These are phyloP conservation scores for Eretmochelys imbricata DNA, from an alignment of 2,113 vertebrate genomes.

Conservation along the genomic window DNA sequence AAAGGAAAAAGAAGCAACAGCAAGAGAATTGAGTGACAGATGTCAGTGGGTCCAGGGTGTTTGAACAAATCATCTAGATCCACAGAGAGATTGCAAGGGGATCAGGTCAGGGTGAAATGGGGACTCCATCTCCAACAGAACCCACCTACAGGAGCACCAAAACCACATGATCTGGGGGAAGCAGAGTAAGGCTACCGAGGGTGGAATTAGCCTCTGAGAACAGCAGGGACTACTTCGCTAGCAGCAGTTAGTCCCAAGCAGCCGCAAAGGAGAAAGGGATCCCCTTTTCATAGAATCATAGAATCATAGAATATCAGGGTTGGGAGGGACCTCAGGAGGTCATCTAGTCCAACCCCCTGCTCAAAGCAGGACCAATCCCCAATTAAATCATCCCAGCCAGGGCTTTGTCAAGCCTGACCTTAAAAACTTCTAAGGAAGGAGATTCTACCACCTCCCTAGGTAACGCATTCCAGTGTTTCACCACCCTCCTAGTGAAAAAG, in stretches of 20 bases:
- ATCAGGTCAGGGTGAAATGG: background rate
- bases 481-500: no score
- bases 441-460: no score
- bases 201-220: background rate
- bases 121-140: background rate
- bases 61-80: background rate
- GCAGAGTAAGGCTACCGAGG: background rate
- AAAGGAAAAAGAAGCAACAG: background rate
- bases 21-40: background rate
- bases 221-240: fast-evolving
- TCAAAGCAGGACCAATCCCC: no score
- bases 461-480: no score
- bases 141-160: background rate
- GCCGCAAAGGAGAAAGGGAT: background rate
- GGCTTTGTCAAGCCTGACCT: no score
- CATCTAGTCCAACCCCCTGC: no score
- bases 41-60: background rate
- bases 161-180: background rate
- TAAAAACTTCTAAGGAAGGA: no score
- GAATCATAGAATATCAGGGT: no score
- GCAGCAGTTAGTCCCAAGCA: background rate
- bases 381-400: no score
- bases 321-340: no score
- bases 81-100: fast-evolving
- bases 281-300: background rate